phyloP scores from a whole-genome alignment of 1,140 invertebrate genomes.

The Drosophila arizonae region DNA sequence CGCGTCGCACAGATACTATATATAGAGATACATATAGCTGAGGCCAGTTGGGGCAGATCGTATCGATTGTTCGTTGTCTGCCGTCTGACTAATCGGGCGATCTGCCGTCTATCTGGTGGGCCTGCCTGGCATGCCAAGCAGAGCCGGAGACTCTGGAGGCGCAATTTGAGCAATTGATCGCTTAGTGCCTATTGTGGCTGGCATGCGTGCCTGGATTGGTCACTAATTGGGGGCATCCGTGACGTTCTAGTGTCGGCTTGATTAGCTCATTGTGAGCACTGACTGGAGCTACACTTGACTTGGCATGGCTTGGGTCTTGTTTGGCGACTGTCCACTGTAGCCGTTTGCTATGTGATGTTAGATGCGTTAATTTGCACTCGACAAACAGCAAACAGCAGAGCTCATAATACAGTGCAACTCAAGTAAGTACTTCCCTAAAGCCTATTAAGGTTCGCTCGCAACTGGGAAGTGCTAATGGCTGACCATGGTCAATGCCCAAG shows the following conservation, averaged over 20 bases:
- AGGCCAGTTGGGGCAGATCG: slow-evolving; percentile 3
- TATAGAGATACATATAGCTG: neutral
- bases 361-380: slow-evolving; percentile 35
- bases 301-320: neutral
- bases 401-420: slow-evolving; percentile 21
- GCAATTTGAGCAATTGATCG: slow-evolving; percentile 39
- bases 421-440: slow-evolving; percentile 39
- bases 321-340: too few relatives aligned
- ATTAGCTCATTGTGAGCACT: slow-evolving; percentile 14
- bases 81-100: slow-evolving; percentile 40
- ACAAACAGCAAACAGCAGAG: neutral
- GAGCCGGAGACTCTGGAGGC: neutral
- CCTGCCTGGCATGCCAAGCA: slow-evolving; percentile 24
- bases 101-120: slow-evolving; percentile 25
- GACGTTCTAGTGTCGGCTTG: slow-evolving; percentile 19
- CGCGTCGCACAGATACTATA: neutral
- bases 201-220: slow-evolving; percentile 5
- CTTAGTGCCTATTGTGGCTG: neutral
- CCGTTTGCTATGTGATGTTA: neutral
- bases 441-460: slow-evolving; percentile 25
- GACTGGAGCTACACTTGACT: slow-evolving; percentile 6
- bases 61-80: slow-evolving; percentile 15
- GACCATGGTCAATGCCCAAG: slow-evolving; percentile 19
- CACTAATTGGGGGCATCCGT: slow-evolving; percentile 43
- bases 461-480: slow-evolving; percentile 43